Evolutionary conservation across 1,140 invertebrate species (phyloP).

Genomic region (Hetaerina americana): DNA sequence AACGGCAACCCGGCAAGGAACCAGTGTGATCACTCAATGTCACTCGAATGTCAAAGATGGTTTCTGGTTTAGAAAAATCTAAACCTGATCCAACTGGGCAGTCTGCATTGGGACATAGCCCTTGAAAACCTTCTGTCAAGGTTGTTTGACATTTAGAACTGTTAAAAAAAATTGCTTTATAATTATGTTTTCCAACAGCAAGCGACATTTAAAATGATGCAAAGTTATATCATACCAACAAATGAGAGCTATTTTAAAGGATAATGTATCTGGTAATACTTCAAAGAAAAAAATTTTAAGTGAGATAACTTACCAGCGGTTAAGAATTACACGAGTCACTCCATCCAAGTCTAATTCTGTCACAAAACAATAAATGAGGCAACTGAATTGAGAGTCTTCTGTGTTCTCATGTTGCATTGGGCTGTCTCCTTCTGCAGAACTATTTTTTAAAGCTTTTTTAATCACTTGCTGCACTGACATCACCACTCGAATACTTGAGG

Average conservation of each 20-base stretch:
- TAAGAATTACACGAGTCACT: conserved; percentile 18
- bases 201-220: too few species aligned
- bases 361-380: conserved; percentile 31
- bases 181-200: too few species aligned
- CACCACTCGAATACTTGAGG: too few species aligned
- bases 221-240: too few species aligned
- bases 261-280: too few species aligned
- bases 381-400: conserved; percentile 30
- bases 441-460: not conserved
- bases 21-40: conserved; percentile 39
- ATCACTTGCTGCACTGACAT: conserved; percentile 32
- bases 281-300: conserved; percentile 6
- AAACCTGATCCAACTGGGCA: conserved; percentile 19
- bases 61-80: conserved; percentile 15
- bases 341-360: conserved; percentile 37
- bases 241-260: too few species aligned
- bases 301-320: conserved; percentile 20
- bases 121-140: conserved; percentile 11
- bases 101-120: conserved; percentile 24
- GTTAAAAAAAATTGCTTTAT: too few species aligned
- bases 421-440: conserved; percentile 28
- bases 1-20: conserved; percentile 29
- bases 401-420: conserved; percentile 9
- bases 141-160: conserved; percentile 16
- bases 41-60: conserved; percentile 34